Conservation (phyloP, 1,140 invertebrate genomes). For the Drosophila sucinea region DNA sequence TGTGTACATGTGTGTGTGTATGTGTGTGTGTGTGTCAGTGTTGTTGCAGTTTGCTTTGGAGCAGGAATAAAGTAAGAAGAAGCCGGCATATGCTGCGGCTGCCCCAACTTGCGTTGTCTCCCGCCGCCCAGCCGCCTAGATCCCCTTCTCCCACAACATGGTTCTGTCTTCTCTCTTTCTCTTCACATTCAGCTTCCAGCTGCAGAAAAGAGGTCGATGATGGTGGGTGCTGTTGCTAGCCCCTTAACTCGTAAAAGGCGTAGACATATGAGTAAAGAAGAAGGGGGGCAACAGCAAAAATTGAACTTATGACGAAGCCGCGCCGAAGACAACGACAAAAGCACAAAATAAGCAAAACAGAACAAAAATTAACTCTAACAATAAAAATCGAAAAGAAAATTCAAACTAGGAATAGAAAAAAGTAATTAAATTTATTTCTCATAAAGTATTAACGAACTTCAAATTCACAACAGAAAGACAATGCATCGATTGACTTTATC, state of each 20-base stretch:
- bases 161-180: constrained; percentile 14
- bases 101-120: constrained; percentile 30
- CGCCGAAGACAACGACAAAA: constrained; percentile 29
- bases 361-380: constrained; percentile 1
- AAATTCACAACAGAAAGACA: constrained; percentile 4
- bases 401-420: constrained; percentile 63
- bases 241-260: constrained; percentile 35
- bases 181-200: constrained; percentile 39
- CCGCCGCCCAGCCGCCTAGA: constrained; percentile 18
- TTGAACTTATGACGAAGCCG: constrained; percentile 39
- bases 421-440: constrained; percentile 48
- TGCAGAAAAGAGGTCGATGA: constrained; percentile 79
- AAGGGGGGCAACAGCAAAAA: constrained; percentile 58
- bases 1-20: not conserved
- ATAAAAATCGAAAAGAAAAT: constrained; percentile 47
- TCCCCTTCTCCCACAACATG: constrained; percentile 18
- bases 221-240: constrained; percentile 61
- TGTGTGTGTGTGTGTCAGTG: constrained; percentile 33
- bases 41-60: constrained; percentile 54
- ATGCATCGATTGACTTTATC: not conserved
- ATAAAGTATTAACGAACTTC: constrained; percentile 1
- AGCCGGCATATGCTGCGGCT: constrained; percentile 78
- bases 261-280: constrained; percentile 41
- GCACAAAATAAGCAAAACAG: constrained; percentile 32
- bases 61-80: constrained; percentile 66